Evolutionary conservation across 2,113 vertebrate genomes (phyloP).

Genomic region (Aplodontia rufa): DNA sequence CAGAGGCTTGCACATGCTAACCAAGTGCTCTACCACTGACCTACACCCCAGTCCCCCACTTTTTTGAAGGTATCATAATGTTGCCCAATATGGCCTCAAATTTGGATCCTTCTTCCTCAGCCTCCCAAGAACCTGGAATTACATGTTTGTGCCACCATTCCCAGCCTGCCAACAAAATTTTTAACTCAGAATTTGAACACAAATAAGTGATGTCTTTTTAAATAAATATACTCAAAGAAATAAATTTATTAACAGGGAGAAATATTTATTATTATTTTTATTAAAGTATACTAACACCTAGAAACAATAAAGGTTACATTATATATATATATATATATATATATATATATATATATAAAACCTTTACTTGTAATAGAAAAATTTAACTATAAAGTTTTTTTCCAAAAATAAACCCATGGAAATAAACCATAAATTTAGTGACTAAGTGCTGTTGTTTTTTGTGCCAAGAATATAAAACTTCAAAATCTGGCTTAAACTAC

Average conservation of each 20-base stretch:
- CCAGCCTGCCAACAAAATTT: not conserved
- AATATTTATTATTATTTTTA: constrained; percentile 44
- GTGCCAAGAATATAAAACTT: not conserved
- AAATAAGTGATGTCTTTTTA: not conserved
- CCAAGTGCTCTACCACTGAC: too few relatives aligned
- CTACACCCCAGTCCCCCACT: too few relatives aligned
- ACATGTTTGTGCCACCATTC: not conserved
- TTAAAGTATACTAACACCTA: constrained; percentile 25
- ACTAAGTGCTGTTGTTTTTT: not conserved
- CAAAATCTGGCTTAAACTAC: constrained; percentile 28
- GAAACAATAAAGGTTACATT: constrained; percentile 26
- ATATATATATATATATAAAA: not conserved
- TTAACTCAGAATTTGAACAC: not conserved
- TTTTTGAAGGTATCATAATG: not conserved
- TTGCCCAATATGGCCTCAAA: not conserved
- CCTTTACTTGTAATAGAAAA: constrained; percentile 34
- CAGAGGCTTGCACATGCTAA: too few relatives aligned
- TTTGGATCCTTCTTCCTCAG: not conserved
- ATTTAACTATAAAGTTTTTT: constrained; percentile 27
- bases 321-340: constrained; percentile 30
- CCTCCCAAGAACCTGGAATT: not conserved
- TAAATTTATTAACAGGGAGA: not conserved
- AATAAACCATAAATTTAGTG: constrained; percentile 32
- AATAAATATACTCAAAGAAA: constrained; percentile 22
- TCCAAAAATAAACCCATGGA: not conserved